Conservation (phyloP, 2,797 vertebrate genomes). For the Amblyopsis hoosieri region DNA sequence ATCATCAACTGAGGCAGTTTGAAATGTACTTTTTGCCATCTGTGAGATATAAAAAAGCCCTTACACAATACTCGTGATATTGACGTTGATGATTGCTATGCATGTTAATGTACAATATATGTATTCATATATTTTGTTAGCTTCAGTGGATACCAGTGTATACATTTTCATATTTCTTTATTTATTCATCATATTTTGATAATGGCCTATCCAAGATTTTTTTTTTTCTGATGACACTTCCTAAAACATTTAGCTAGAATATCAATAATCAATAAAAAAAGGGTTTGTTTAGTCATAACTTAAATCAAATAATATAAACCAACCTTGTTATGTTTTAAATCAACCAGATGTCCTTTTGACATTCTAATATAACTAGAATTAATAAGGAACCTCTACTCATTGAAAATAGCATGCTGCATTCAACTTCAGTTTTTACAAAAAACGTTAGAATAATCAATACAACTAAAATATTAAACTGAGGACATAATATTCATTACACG, state of each 20-base stretch:
- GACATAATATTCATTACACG: constrained; percentile 36
- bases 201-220: too few species aligned
- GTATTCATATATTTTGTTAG: constrained; percentile 11
- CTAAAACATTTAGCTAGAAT: too few species aligned
- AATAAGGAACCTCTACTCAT: too few species aligned
- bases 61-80: constrained; percentile 25
- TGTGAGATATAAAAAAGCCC: constrained; percentile 51
- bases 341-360: not conserved
- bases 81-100: constrained; percentile 31
- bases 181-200: not conserved
- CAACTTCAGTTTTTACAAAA: too few species aligned
- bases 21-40: constrained; percentile 46
- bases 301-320: not conserved
- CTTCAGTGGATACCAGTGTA: constrained; percentile 19
- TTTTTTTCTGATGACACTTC: constrained; percentile 13
- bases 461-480: constrained; percentile 16
- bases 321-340: not conserved
- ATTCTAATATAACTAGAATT: not conserved
- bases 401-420: too few species aligned
- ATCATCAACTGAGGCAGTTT: constrained; percentile 50
- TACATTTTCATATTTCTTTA: constrained; percentile 33
- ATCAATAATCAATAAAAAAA: not conserved
- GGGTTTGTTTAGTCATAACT: constrained; percentile 2
- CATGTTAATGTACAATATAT: constrained; percentile 16
- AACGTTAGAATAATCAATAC: too few species aligned